Evolutionary conservation across 2,888 invertebrate species (phyloP).

Genomic region (Chesias legatella): DNA sequence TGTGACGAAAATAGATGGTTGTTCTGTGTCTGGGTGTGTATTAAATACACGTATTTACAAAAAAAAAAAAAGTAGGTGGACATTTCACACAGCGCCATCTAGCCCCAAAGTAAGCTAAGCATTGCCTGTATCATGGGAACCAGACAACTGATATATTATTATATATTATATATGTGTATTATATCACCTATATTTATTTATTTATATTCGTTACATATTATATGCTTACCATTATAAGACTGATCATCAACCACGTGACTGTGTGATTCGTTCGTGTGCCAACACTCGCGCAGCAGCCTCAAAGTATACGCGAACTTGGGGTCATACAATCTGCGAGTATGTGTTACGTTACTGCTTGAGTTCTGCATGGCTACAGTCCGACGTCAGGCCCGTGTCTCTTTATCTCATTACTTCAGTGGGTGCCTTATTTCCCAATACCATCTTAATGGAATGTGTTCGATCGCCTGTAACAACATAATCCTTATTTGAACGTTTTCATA

Average conservation of each 20-base stretch:
- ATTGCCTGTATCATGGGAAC: too few species aligned
- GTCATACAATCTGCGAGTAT: background rate
- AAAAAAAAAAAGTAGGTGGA: too few species aligned
- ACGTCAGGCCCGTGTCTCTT: background rate
- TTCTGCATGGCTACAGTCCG: slow-evolving; percentile 10
- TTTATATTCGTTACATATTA: too few species aligned
- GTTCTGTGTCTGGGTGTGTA: too few species aligned
- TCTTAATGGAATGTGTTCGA: background rate
- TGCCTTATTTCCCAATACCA: slow-evolving; percentile 5
- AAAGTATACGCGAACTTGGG: slow-evolving; percentile 8
- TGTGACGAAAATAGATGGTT: too few species aligned
- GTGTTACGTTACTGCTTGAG: slow-evolving; percentile 3
- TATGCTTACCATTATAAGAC: slow-evolving; percentile 11
- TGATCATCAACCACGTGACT: slow-evolving; percentile 7
- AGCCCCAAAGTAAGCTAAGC: too few species aligned
- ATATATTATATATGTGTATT: too few species aligned
- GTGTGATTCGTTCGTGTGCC: slow-evolving; percentile 13
- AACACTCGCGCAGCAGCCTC: slow-evolving; percentile 10
- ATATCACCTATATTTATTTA: too few species aligned
- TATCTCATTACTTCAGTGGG: slow-evolving; percentile 12
- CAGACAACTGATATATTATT: too few species aligned
- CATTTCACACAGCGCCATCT: too few species aligned
- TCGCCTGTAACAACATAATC: slow-evolving; percentile 4
- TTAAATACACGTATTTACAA: too few species aligned
- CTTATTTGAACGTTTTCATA: too few species aligned